Base-by-base conservation (phyloP, 2,888 invertebrate genomes). In the Chymomyza fuscimana region DNA sequence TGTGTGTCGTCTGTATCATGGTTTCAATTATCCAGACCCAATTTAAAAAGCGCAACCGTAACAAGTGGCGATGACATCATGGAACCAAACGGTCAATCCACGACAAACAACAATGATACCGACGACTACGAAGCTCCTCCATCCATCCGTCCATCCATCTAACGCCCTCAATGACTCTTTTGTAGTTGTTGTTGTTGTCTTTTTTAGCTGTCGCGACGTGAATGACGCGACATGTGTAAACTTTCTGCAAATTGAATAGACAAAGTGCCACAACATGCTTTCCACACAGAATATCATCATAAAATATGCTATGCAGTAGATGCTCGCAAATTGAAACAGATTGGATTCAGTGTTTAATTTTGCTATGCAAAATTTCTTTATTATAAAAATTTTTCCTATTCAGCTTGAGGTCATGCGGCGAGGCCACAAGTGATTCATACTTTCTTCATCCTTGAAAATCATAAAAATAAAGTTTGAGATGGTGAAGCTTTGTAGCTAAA, bases 41-140 rank as follows among this genome's bases (percentile, higher is more conserved):
- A 54, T 19, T 54, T 54, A 54, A 74, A 72, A 59, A 63, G 56
- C 36, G 36, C 67, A 52, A 10, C 36, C 63, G 56, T 64, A 32
- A 50, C 77, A 77, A 80, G 80, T 77, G 77, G 72, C 62, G 78
- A 79, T 79, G 78, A 79, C 78, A 79, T 78, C 78, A 78, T 80
- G 74, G 71, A 10, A 46, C 40, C 64, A 65, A 76, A 70, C 74
- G 69, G 69, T 58, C n/a, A 68, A 19, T 15, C 25, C 59, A 10
- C 59, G n/a, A 22, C 59, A 25, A 32, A 65, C 65, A 66, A 64
- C 64, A 46, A 25, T 66, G 60, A 63, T 67, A 72, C 59, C 73
- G 65, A 63, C 52, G 73, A 46, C 16, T 51, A 16, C 65, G 77
- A 74, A 68, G 69, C 74, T 69, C 68, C 67, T 32, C 32, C 32